phyloP scores from a whole-genome alignment of 2,113 vertebrate genomes.

The Rhea pennata region DNA sequence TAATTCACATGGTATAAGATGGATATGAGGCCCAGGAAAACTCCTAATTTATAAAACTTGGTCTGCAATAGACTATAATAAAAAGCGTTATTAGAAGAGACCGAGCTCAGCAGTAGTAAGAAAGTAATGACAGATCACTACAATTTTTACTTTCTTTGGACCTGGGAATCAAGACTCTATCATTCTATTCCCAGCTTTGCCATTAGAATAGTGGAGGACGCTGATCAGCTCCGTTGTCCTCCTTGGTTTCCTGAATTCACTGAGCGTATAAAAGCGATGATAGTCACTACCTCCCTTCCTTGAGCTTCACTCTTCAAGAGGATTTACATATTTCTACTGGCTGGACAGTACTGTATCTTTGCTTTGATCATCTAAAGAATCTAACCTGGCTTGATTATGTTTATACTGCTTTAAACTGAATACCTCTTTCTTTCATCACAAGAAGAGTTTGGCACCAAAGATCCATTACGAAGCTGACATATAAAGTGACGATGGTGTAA shows the following conservation, averaged over 20 bases:
- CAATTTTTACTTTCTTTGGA: background rate
- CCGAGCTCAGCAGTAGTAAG: background rate
- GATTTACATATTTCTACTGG: background rate
- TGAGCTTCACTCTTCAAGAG: background rate
- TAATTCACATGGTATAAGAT: background rate
- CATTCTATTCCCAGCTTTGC: background rate
- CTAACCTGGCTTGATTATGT: background rate
- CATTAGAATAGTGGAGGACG: background rate
- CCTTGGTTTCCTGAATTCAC: background rate
- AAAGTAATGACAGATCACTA: background rate
- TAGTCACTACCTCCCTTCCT: background rate
- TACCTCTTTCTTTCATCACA: slow-evolving; percentile 85
- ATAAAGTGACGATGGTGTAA: slow-evolving; percentile 74
- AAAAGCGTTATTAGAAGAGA: background rate
- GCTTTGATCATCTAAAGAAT: background rate
- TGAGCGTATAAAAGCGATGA: background rate
- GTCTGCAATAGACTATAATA: background rate
- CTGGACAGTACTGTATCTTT: background rate
- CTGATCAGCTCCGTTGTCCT: background rate
- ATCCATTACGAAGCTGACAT: slow-evolving; percentile 79
- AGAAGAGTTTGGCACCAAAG: slow-evolving; percentile 57
- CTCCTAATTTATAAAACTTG: background rate
- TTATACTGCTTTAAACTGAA: background rate
- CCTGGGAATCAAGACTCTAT: background rate
- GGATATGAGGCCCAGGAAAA: background rate